A percentile compares a stretch with the other conserved stretches of the same genome.
Conservation (phyloP, 2,888 invertebrate species). For the Ormyrus nitidulus region DNA sequence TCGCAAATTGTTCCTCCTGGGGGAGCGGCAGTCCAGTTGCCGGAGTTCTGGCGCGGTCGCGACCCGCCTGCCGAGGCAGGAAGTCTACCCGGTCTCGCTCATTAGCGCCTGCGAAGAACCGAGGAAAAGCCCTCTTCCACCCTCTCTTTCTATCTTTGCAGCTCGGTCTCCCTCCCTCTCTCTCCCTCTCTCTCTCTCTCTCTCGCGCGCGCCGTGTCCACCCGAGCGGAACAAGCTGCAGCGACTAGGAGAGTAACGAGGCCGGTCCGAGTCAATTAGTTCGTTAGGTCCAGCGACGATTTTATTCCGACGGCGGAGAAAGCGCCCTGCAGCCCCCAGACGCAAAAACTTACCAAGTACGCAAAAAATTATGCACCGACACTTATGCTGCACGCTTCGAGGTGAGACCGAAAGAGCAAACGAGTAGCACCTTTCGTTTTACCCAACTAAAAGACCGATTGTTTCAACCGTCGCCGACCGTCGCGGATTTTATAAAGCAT, state of each 20-base stretch:
- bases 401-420: too few species aligned
- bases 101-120: constrained; percentile 33
- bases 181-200: not conserved
- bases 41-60: not conserved
- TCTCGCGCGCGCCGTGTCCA: not conserved
- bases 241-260: constrained; percentile 24
- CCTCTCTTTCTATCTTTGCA: too few species aligned
- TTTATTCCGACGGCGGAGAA: constrained; percentile 55
- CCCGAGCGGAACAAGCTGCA: not conserved
- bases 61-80: not conserved
- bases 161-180: not conserved
- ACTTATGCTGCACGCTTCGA: too few species aligned
- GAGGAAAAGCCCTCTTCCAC: not conserved
- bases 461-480: too few species aligned
- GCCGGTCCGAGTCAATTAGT: constrained; percentile 60
- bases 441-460: too few species aligned
- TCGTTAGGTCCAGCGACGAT: constrained; percentile 57
- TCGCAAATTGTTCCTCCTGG: constrained; percentile 61
- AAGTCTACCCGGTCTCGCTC: constrained; percentile 37
- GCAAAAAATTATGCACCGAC: constrained; percentile 1
- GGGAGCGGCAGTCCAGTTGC: not conserved
- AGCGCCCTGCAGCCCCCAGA: not conserved
- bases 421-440: too few species aligned
- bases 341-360: constrained; percentile 2
- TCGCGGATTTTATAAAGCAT: too few species aligned